Evolutionary conservation across 1,140 invertebrate genomes (phyloP).

Genomic region (Halesus radiatus): DNA sequence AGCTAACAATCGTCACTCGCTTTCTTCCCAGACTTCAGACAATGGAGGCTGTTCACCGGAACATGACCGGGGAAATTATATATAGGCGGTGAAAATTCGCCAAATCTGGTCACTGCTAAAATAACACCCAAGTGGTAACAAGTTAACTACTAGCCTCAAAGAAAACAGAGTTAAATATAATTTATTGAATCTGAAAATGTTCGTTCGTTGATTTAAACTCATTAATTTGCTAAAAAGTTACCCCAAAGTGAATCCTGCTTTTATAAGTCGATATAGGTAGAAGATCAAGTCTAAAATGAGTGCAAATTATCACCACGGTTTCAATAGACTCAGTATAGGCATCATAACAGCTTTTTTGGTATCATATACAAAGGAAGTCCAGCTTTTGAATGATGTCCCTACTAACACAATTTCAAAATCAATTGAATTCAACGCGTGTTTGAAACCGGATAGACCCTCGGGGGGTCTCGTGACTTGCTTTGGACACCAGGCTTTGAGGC

Average conservation of each 20-base stretch:
- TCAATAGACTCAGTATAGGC: constrained; percentile 38
- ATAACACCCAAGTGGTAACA: constrained; percentile 13
- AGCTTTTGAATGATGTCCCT: constrained; percentile 46
- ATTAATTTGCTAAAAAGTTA: no score
- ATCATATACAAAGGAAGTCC: constrained; percentile 48
- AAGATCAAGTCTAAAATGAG: no score
- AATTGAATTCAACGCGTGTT: constrained; percentile 67
- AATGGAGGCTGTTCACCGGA: constrained; percentile 49
- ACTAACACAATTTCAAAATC: constrained; percentile 37
- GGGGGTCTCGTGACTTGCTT: constrained; percentile 73
- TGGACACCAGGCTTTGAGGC: constrained; percentile 77
- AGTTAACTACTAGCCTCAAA: not conserved
- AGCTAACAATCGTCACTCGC: not conserved
- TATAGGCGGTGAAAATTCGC: constrained; percentile 55
- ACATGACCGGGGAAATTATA: constrained; percentile 54
- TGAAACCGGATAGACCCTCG: constrained; percentile 65
- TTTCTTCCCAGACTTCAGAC: constrained; percentile 43
- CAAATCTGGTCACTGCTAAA: constrained; percentile 47
- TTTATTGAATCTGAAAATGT: not conserved
- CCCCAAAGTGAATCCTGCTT: no score
- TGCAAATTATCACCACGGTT: not conserved
- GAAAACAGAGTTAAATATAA: not conserved
- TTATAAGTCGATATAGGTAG: no score
- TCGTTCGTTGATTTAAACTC: no score
- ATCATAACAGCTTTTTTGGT: constrained; percentile 44